Evolutionary conservation across 2,113 vertebrate genomes (phyloP).

Genomic region (Aplodontia rufa): DNA sequence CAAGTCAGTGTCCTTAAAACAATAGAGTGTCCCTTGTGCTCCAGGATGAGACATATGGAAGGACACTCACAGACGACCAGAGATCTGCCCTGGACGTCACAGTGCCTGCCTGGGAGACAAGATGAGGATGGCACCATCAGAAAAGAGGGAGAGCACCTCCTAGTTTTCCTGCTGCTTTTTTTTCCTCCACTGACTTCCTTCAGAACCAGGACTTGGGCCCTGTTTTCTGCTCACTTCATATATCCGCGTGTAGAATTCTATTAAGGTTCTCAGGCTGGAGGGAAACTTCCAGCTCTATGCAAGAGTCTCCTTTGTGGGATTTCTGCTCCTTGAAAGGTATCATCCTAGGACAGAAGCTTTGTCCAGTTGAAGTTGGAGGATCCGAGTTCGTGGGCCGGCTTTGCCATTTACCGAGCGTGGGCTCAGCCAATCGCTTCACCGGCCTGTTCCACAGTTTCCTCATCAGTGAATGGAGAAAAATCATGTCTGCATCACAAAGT

Average conservation of each 20-base stretch:
- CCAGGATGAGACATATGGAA: neutral
- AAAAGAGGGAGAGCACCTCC: neutral
- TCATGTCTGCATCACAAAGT: neutral
- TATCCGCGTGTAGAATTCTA: neutral
- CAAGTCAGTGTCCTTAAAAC: neutral
- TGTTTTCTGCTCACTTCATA: neutral
- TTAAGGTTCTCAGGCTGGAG: neutral
- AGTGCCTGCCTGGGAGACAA: neutral
- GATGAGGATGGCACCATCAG: neutral
- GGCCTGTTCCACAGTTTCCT: neutral
- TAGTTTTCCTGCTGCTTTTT: conserved; percentile 1
- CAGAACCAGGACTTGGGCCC: neutral
- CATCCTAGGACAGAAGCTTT: neutral
- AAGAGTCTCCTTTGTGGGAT: neutral
- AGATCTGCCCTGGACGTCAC: neutral
- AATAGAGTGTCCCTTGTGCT: neutral
- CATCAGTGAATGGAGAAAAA: neutral
- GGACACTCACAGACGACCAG: neutral
- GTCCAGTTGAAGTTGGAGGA: neutral
- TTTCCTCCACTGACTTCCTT: neutral
- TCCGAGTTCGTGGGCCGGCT: neutral
- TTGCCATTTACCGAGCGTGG: neutral
- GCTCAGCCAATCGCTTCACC: neutral
- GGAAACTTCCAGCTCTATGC: neutral
- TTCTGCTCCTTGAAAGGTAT: neutral